Conservation (phyloP, 1,140 invertebrate species). For the Mamestra configurata region DNA sequence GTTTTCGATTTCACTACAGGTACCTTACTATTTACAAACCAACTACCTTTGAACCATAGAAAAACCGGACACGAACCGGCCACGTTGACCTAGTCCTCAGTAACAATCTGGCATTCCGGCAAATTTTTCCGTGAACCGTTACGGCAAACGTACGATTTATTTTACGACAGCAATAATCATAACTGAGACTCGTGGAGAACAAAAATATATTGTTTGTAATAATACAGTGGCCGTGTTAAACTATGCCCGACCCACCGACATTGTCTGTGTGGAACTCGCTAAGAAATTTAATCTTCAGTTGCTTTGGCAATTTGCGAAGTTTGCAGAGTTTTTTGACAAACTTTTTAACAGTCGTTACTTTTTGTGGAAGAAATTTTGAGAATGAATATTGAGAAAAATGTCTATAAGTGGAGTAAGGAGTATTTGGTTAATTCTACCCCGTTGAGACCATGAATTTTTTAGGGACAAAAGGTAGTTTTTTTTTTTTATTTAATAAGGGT, state of each 20-base stretch:
- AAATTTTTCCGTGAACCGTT: conserved; percentile 40
- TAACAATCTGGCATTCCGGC: conserved; percentile 47
- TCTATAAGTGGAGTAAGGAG: too few species aligned
- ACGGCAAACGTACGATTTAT: conserved; percentile 46
- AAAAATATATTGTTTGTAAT: conserved; percentile 43
- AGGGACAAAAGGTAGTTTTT: too few species aligned
- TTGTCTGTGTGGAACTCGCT: conserved; percentile 20
- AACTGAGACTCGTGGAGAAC: conserved; percentile 20
- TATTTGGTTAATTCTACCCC: too few species aligned
- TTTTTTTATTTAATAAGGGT: too few species aligned
- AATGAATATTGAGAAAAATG: background rate
- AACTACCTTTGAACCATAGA: too few species aligned
- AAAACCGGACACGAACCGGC: conserved; percentile 7
- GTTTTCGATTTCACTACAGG: too few species aligned
- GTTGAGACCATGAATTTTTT: too few species aligned
- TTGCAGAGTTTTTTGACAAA: background rate
- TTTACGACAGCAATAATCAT: conserved; percentile 51
- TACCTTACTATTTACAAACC: too few species aligned
- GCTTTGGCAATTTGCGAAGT: conserved; percentile 24
- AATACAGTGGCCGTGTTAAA: conserved; percentile 30
- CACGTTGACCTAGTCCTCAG: conserved; percentile 33
- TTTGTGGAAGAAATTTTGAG: background rate
- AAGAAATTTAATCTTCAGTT: conserved; percentile 35
- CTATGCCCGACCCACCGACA: conserved; percentile 3
- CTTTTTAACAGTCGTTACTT: background rate